Conservation (phyloP, 2,888 invertebrate species). For the Caenorhabditis panamensis region DNA sequence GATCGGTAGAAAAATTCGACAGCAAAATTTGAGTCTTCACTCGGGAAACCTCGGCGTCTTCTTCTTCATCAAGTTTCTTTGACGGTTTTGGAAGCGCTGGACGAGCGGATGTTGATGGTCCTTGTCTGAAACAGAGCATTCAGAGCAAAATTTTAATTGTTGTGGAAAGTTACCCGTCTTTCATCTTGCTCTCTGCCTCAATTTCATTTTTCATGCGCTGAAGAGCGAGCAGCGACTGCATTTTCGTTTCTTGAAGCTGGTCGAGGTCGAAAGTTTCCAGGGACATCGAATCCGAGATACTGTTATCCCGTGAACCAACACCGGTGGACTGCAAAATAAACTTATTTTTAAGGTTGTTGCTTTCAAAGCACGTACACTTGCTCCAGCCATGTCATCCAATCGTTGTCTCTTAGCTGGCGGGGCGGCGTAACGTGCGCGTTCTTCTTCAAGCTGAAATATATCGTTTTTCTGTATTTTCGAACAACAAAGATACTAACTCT, state of each 20-base stretch:
- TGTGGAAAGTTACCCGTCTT: background rate
- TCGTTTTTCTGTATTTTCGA: no score
- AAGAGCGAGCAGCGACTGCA: constrained; percentile 11
- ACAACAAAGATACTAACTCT: background rate
- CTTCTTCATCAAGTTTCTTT: constrained; percentile 30
- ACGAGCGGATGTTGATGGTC: background rate
- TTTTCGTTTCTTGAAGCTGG: constrained; percentile 21
- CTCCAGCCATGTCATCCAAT: background rate
- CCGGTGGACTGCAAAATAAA: no score
- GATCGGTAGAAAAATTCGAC: constrained; percentile 98
- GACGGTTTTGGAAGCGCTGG: background rate
- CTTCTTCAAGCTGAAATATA: constrained; percentile 3
- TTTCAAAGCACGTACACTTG: background rate
- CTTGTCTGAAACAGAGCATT: constrained; percentile 14
- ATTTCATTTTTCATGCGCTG: background rate
- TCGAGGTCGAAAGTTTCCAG: constrained; percentile 23
- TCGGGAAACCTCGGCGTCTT: constrained; percentile 68
- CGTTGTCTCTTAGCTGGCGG: background rate
- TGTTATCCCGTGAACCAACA: background rate
- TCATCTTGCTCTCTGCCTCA: background rate
- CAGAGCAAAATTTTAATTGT: background rate
- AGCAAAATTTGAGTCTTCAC: constrained; percentile 82
- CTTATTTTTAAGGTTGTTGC: background rate
- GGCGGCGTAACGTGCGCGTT: background rate
- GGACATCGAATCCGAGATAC: background rate